Evolutionary conservation across 2,113 vertebrate genomes (phyloP), one percentile per base, ranked within the genome.

Genomic region (Phalacrocorax aristotelis): DNA sequence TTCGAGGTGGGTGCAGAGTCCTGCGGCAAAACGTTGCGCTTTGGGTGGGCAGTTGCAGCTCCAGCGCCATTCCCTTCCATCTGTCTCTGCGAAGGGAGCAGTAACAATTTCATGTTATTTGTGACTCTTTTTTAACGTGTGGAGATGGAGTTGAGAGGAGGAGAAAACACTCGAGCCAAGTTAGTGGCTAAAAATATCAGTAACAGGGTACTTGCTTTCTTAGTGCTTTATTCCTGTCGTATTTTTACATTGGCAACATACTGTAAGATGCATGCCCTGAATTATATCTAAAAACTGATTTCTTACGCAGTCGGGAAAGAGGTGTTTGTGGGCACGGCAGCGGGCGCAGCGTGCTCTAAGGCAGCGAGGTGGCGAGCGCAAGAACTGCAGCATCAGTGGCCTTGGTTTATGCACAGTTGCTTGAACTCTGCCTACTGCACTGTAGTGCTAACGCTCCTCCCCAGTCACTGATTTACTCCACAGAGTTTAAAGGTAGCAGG

Each of bases 11-110:
- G 6, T 1, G 2, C 3, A 11, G 21, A 38, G n/a, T 4, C 74
- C 85, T 32, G 11, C 40, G 1, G 40, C 0, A 1, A 61, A 36
- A 46, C 1, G 0, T 10, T 5, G 19, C 9, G 0, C 93, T 42
- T 6, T 0, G 11, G 11, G 11, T 0, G 52, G 34, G 82, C 75
- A 20, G 8, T 42, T 65, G 49, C 77, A 82, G 79, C 83, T 82
- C 61, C 85, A 40, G 85, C 58, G 78, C 29, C 19, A 1, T 5
- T 58, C 70, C 52, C 23, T 52, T 29, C 68, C 17, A 11, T 25
- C 71, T 6, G 7, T 11, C 34, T 17, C 0, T 11, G 64, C 23
- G 29, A 51, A 83, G 23, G 68, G 20, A 74, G 42, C 42, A 18
- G 1, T 0, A 36, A 44, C 42, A 29, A 11, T 11, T n/a, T 13